Evolutionary conservation across 2,113 vertebrate species (phyloP), one percentile per base, ranked within the genome.

Genomic region (Marmota monax): DNA sequence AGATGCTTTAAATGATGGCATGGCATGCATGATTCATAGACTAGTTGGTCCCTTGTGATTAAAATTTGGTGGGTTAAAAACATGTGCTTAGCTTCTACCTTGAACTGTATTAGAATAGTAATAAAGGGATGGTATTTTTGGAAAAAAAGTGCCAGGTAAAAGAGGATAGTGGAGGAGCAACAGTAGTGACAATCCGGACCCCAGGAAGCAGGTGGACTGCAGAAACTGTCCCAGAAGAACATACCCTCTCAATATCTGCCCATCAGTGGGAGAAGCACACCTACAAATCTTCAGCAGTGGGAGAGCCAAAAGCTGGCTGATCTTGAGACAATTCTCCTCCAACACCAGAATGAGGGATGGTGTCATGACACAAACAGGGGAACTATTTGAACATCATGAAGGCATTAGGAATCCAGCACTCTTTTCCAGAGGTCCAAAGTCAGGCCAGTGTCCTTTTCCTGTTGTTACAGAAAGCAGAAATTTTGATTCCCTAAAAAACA

Each of bases 261-360:
- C 7, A 20, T 51, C 39, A 13, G 27, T 45, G 23, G 17, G 8
- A 73, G n/a, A 65, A 7, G n/a, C 56, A 25, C 22, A 32, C 8
- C 23, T 56, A 53, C 3, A 0, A 25, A 53, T 4, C 23, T 2
- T 6, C 5, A 51, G 20, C 11, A 7, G 29, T 48, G 23, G 10
- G 5, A 63, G 2, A 53, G 25, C 53, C 2, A 88, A 56, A 12
- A 18, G 34, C 77, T n/a, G 5, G 18, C 22, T 53, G 16, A 76
- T 53, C 61, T 80, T n/a, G 3, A 29, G 48, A 51, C 37, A 69
- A 18, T 8, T 32, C 25, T 85, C 23, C 22, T 58, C 56, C 56
- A 72, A 51, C 14, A 45, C 12, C 73, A 9, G 4, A 72, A 63
- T 53, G 65, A 29, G 22, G 67, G 4, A 65, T 23, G 48, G 25